Percentiles rank a stretch among this genome's conserved stretches.
These are phyloP conservation scores for Sitta carolinensis DNA, from an alignment of 2,797 vertebrate species.

Conservation along the genomic window DNA sequence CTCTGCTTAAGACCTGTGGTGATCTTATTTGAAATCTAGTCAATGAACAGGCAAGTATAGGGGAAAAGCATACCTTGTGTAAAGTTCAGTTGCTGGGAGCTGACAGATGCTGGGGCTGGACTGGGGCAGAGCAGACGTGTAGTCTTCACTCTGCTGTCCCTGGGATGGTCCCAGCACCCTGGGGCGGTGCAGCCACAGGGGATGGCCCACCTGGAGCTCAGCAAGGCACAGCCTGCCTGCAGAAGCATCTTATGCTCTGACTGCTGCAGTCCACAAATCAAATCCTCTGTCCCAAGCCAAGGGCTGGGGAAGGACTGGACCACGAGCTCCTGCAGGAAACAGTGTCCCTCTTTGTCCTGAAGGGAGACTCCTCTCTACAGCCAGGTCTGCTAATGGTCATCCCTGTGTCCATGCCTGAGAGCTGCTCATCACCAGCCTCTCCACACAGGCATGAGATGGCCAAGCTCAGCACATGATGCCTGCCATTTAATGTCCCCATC, in stretches of 20 bases:
- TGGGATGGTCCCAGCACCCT: neutral
- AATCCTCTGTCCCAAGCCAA: neutral
- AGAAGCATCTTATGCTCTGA: neutral
- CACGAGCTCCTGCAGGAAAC: rapidly evolving
- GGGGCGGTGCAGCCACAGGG: neutral
- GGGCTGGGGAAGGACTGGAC: neutral
- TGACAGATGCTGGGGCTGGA: neutral
- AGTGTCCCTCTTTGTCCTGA: neutral
- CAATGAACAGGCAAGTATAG: neutral
- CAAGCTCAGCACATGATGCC: neutral
- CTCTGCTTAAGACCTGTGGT: neutral
- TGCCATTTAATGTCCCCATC: slow-evolving; percentile 9
- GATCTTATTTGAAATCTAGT: neutral
- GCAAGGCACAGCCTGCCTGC: neutral
- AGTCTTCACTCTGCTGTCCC: neutral
- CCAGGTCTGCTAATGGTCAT: neutral
- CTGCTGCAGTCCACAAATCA: neutral
- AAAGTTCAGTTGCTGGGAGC: neutral
- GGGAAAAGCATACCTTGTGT: neutral
- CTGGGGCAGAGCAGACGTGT: neutral
- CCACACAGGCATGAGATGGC: neutral
- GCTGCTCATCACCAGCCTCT: neutral
- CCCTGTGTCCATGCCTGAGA: neutral
- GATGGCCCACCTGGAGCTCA: neutral
- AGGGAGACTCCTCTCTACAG: neutral